These are phyloP conservation scores for Euwallacea fornicatus DNA, from an alignment of 1,140 invertebrate genomes.

Conservation along the genomic window DNA sequence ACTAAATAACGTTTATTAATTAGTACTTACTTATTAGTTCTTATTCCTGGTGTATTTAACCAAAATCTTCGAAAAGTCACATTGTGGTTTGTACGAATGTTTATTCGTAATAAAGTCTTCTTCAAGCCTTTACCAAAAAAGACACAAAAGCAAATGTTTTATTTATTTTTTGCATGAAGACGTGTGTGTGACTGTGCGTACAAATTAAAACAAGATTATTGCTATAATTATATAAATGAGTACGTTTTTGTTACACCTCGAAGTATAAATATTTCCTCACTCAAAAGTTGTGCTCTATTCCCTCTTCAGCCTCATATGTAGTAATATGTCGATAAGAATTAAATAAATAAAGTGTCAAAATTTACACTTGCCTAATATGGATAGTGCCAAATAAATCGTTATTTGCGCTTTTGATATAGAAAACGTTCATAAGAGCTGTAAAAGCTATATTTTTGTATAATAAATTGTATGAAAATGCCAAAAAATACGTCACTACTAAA, in stretches of 20 bases:
- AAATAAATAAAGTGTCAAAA: background rate
- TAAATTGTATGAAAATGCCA: background rate
- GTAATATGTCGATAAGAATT: background rate
- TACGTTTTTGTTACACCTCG: background rate
- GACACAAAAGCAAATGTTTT: background rate
- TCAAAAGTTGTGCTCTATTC: background rate
- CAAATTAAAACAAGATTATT: background rate
- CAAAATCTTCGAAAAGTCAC: no score
- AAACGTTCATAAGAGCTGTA: background rate
- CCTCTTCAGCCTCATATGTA: background rate
- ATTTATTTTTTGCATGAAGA: background rate
- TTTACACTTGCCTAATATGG: background rate
- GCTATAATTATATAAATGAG: background rate
- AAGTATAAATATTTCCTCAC: background rate
- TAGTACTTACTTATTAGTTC: background rate
- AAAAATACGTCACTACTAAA: background rate
- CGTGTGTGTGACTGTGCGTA: background rate
- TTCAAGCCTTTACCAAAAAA: background rate
- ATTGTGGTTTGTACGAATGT: background rate
- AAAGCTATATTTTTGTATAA: background rate
- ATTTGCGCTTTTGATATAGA: background rate
- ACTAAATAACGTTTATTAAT: background rate
- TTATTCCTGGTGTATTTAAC: no score
- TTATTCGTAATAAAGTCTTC: background rate
- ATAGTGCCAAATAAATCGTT: background rate